Evolutionary conservation across 1,140 invertebrate genomes (phyloP).

Genomic region (Lordiphosa stackelbergi): DNA sequence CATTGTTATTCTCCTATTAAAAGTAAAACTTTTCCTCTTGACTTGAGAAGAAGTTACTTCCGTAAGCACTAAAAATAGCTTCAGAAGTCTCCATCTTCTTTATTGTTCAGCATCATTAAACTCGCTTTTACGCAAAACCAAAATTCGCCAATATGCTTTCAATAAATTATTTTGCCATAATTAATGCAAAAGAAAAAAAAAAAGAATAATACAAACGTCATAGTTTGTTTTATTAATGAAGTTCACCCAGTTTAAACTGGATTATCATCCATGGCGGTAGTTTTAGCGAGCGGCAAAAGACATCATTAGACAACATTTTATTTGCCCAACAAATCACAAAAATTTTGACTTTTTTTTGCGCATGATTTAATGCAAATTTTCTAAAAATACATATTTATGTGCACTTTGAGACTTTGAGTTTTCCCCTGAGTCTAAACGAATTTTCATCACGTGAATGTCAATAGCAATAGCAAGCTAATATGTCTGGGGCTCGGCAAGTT

Average conservation of each 20-base stretch:
- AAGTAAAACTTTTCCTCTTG: too few species aligned
- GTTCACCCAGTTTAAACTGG: slow-evolving; percentile 61
- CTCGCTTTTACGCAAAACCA: slow-evolving; percentile 19
- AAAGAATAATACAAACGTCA: slow-evolving; percentile 13
- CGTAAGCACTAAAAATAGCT: too few species aligned
- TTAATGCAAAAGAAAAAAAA: slow-evolving; percentile 25
- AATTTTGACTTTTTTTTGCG: slow-evolving; percentile 17
- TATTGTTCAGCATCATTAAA: slow-evolving; percentile 9
- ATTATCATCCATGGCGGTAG: slow-evolving; percentile 15
- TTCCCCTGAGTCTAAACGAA: not conserved
- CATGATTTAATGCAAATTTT: slow-evolving; percentile 22
- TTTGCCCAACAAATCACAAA: slow-evolving; percentile 17
- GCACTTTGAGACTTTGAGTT: not conserved
- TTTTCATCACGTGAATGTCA: slow-evolving; percentile 38
- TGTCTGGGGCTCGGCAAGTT: slow-evolving; percentile 45
- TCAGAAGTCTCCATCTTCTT: too few species aligned
- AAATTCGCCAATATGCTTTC: slow-evolving; percentile 37
- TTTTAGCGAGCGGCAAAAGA: too few species aligned
- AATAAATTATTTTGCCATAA: slow-evolving; percentile 50
- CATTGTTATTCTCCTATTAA: too few species aligned
- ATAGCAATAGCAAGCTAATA: slow-evolving; percentile 49
- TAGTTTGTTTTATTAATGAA: slow-evolving; percentile 60
- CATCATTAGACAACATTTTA: too few species aligned
- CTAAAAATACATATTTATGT: slow-evolving; percentile 20
- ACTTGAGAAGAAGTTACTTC: too few species aligned